Evolutionary conservation across 2,113 vertebrate species (phyloP), one percentile per base, ranked within the genome.

Genomic region (Cheilinus undulatus): DNA sequence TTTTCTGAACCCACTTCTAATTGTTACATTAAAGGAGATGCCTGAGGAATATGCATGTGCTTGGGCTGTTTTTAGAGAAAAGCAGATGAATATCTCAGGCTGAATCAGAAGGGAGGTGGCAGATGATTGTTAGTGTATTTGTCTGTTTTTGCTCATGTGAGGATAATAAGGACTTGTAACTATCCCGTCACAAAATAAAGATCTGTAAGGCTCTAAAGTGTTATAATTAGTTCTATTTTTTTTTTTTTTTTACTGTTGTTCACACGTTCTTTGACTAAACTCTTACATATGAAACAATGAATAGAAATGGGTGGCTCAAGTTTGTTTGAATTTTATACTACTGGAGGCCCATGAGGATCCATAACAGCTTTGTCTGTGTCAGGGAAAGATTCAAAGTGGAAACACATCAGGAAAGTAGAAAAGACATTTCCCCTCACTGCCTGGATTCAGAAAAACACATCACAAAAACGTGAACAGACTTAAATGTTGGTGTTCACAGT

Each of bases 1-100:
- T 81, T 15, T 78, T 87, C 69, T 60, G 69, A 69, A 49, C 3
- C 1, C 9, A 57, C 65, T 62, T 81, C 57, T 88, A 84, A 88
- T 90, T 89, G 80, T 89, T 80, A 59, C 83, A 85, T 28, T 48
- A 50, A 72, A 51, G 38, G 63, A 45, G 63, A 68, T 57, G 59
- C 64, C 67, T 80, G 63, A 73, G 70, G 69, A 80, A 74, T 68
- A 19, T 30, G 27, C 50, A 17, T 38, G 28, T 28, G 6, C 27
- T 57, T 52, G 42, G 53, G 20, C 34, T 54, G 15, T 69, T 26
- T 80, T 46, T 36, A 54, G 65, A 46, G 15, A 54, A 27, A 73
- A 40, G 40, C 38, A 22, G 26, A 32, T 67, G 46, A 42, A 59
- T 28, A 26, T 24, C 8, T 5, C 5, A 8, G 11, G 0, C 28